Evolutionary conservation across 1,140 invertebrate species (phyloP).

Genomic region (Coelopa frigida): DNA sequence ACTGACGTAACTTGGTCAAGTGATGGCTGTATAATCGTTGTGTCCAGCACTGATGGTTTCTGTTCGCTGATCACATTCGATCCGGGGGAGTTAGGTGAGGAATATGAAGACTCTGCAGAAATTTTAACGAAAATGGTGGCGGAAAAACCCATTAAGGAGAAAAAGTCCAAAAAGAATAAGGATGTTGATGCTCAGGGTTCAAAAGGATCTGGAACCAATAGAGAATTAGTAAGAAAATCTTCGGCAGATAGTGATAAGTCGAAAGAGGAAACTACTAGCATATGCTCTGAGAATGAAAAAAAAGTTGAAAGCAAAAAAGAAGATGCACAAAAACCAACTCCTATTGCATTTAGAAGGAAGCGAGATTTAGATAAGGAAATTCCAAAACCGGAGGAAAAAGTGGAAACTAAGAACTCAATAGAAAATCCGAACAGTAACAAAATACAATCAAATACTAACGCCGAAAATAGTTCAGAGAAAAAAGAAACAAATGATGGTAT

Average conservation of each 20-base stretch:
- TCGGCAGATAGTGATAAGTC: conserved; percentile 17
- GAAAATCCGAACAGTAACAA: conserved; percentile 10
- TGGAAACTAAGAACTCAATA: too few relatives aligned
- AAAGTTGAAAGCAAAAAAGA: not conserved
- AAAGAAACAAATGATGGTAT: not conserved
- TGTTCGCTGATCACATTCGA: conserved; percentile 85
- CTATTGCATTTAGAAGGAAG: conserved; percentile 19
- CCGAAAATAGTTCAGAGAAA: conserved; percentile 13
- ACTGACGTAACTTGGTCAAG: conserved; percentile 89
- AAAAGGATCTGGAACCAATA: conserved; percentile 21
- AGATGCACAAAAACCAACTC: not conserved
- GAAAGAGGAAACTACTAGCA: not conserved
- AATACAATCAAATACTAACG: conserved; percentile 10
- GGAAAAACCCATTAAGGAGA: conserved; percentile 9
- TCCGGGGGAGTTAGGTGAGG: conserved; percentile 71
- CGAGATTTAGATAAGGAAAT: too few relatives aligned
- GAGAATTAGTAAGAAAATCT: too few relatives aligned
- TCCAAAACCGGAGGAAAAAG: too few relatives aligned
- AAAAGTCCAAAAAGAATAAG: conserved; percentile 12
- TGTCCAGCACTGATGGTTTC: conserved; percentile 92
- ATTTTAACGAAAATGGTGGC: conserved; percentile 20
- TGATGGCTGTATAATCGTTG: conserved; percentile 73
- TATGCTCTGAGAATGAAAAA: not conserved
- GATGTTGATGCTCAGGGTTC: conserved; percentile 14
- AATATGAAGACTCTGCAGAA: conserved; percentile 48